Base-by-base conservation (phyloP, 2,888 invertebrate genomes). In the Drosophila mettleri region DNA sequence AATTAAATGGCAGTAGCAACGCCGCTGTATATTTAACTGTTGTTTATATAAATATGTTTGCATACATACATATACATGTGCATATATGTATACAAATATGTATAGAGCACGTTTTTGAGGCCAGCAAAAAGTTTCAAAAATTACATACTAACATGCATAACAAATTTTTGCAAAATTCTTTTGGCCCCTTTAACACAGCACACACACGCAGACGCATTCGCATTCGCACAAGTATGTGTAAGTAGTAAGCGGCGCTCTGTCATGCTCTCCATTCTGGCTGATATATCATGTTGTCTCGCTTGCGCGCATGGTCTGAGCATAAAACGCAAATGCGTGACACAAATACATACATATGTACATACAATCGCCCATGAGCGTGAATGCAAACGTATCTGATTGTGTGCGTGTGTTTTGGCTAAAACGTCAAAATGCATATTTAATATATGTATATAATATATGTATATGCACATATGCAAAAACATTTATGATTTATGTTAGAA, bases 251-350 rank as follows among this genome's bases (percentile, higher is more conserved):
- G 36, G 43, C 52, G 55, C 73, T 62, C 62, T 62, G 46, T 31
- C 45, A 49, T 27, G 41, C 48, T 71, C 39, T 58, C 16, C 55
- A 59, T 52, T 73, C 31, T 59, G 43, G 22, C 31, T 39, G 54
- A 20, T 20, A 53, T 66, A 53, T 73, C 46, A 62, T 78, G 86
- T 79, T 61, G 69, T 82, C 86, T 82, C 80, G 67, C 86, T 82
- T 64, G 53, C 62, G 64, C 83, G 57, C 66, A 75, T 48, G 24
- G 49, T 10, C 59, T 38, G 22, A 68, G 59, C 74, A 54, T 74
- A 65, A 45, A 43, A 54, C 59, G 74, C 78, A 65, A 63, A 39
- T 76, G 72, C 60, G 51, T 57, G 62, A 66, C 49, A 63, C 46
- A 64, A 49, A 34, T 62, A 57, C 53, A 66, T 46, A 66, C 49